A percentile compares a stretch with the other conserved stretches of the same genome.
These are phyloP conservation scores for Heliornis fulica DNA, from an alignment of 2,113 vertebrate species.

Conservation along the genomic window DNA sequence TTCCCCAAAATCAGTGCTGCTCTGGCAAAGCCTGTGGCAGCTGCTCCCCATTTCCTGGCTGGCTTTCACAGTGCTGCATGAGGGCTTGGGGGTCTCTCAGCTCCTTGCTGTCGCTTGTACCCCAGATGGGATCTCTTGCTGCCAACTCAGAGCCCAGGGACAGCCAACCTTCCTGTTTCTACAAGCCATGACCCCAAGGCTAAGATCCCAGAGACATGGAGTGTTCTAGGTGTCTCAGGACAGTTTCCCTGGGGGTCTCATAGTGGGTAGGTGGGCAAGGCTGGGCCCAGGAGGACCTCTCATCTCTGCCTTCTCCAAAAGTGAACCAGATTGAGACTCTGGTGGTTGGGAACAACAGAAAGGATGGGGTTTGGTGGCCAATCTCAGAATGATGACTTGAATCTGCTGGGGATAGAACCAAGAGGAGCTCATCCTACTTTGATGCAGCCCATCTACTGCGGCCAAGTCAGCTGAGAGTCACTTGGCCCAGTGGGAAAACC, in stretches of 20 bases:
- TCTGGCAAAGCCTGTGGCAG: neutral
- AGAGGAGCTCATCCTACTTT: neutral
- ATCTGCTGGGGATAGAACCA: neutral
- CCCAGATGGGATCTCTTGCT: neutral
- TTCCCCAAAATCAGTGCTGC: neutral
- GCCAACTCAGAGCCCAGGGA: neutral
- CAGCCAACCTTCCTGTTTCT: neutral
- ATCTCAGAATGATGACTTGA: neutral
- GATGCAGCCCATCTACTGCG: neutral
- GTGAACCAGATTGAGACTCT: neutral
- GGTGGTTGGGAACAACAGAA: neutral
- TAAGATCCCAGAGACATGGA: neutral
- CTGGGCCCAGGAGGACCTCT: neutral
- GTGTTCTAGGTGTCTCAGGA: neutral
- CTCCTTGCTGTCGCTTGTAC: neutral
- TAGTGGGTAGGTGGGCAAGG: neutral
- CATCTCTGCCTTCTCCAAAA: neutral
- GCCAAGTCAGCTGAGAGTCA: neutral
- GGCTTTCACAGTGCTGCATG: rapidly evolving
- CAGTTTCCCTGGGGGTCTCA: neutral
- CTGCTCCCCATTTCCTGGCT: neutral
- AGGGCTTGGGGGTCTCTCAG: neutral
- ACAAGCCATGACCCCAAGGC: neutral
- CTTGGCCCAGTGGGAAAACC: neutral
- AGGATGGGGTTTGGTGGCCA: neutral